A percentile compares a stretch with the other conserved stretches of the same genome.
Conservation (phyloP, 2,888 invertebrate species). For the Cyclophora punctaria region DNA sequence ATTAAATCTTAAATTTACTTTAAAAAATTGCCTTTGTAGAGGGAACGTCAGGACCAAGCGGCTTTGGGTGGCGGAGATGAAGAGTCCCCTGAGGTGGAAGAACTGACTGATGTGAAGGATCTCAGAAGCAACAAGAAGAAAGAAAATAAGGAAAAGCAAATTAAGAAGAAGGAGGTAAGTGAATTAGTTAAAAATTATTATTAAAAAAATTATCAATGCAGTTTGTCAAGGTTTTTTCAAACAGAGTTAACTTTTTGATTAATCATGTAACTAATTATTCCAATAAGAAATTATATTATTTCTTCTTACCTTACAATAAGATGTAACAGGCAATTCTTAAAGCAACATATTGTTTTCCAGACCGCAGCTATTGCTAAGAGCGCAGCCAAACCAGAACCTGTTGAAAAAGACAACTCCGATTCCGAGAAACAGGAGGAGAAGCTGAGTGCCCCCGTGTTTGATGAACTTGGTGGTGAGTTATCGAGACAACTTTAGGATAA, state of each 20-base stretch:
- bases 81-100: constrained; percentile 44
- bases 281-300: no score
- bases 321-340: not conserved
- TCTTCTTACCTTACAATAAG: no score
- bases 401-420: constrained; percentile 52
- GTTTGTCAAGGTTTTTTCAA: no score
- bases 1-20: constrained; percentile 3
- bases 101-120: constrained; percentile 63
- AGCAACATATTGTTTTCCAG: constrained; percentile 28
- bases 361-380: constrained; percentile 40
- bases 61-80: constrained; percentile 37
- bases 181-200: no score
- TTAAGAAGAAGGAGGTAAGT: constrained; percentile 58
- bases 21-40: constrained; percentile 32
- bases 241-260: no score
- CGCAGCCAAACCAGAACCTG: constrained; percentile 41
- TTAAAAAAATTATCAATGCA: no score
- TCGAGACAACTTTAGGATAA: no score
- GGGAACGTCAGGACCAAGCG: constrained; percentile 47
- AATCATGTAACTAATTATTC: no score
- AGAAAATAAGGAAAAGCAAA: constrained; percentile 69
- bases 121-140: constrained; percentile 69
- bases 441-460: constrained; percentile 49
- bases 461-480: constrained; percentile 62
- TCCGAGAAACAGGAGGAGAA: constrained; percentile 55